phyloP scores from a whole-genome alignment of 2,888 invertebrate genomes.

The Neelides folsomi region DNA sequence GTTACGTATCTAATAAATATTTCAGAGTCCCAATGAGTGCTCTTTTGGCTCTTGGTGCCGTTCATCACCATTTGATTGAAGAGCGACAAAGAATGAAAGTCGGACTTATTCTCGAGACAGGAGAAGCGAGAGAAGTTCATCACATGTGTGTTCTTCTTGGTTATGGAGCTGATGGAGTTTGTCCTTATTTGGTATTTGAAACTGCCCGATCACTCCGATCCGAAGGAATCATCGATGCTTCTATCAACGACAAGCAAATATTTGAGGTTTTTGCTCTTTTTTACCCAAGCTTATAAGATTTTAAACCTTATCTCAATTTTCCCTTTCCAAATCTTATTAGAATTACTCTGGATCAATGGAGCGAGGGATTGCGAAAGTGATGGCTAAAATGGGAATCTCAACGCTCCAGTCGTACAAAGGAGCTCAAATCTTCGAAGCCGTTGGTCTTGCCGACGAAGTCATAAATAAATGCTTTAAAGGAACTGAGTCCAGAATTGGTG shows the following conservation, averaged over 20 bases:
- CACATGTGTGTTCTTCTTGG: constrained; percentile 68
- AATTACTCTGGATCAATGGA: constrained; percentile 84
- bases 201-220: constrained; percentile 71
- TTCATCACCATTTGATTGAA: constrained; percentile 90
- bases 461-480: constrained; percentile 85
- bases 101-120: constrained; percentile 86
- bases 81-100: constrained; percentile 91
- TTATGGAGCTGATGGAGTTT: constrained; percentile 95
- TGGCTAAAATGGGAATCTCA: constrained; percentile 99
- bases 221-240: constrained; percentile 67
- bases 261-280: constrained; percentile 45
- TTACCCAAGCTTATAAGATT: constrained; percentile 3
- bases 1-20: no score
- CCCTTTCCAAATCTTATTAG: constrained; percentile 36
- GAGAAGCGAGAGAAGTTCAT: constrained; percentile 66
- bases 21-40: constrained; percentile 60
- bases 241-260: constrained; percentile 63
- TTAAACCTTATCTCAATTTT: neutral
- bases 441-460: constrained; percentile 82
- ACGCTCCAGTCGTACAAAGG: constrained; percentile 97
- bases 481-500: constrained; percentile 62
- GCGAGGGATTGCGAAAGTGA: constrained; percentile 78
- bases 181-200: constrained; percentile 93
- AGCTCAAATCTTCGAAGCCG: constrained; percentile 98
- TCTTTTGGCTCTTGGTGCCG: constrained; percentile 74